Evolutionary conservation across 2,797 vertebrate genomes (phyloP).

Genomic region (Pygocentrus nattereri): DNA sequence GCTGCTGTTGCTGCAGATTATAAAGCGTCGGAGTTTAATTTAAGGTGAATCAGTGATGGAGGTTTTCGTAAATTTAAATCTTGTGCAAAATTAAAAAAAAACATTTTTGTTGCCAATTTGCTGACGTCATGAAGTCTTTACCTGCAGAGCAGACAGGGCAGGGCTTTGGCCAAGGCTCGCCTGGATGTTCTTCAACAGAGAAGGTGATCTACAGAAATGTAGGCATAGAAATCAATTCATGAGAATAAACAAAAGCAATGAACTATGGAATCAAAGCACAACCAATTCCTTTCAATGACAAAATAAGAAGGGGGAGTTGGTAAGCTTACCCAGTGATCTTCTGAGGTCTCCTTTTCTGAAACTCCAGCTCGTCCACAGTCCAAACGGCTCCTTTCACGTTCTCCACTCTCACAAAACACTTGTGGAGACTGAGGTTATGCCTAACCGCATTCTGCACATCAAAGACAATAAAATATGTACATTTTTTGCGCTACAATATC

Average conservation of each 20-base stretch:
- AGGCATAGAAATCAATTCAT: slow-evolving; percentile 48
- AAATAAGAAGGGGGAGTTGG: background rate
- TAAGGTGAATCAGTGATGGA: background rate
- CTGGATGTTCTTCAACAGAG: slow-evolving; percentile 59
- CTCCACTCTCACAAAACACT: slow-evolving; percentile 99
- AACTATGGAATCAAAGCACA: slow-evolving; percentile 63
- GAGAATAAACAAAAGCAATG: background rate
- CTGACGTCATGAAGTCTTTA: slow-evolving; percentile 12
- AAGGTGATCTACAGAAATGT: slow-evolving; percentile 51
- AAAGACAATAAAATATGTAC: background rate
- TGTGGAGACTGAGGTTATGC: slow-evolving; percentile 99
- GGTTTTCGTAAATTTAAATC: too few species aligned
- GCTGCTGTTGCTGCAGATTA: background rate
- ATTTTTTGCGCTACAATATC: background rate
- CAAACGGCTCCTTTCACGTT: slow-evolving; percentile 99
- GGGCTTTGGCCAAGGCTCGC: slow-evolving; percentile 53
- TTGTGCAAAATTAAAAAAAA: too few species aligned
- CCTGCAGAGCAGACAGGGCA: slow-evolving; percentile 79
- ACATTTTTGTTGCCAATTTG: too few species aligned
- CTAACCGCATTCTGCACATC: slow-evolving; percentile 93
- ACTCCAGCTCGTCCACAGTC: slow-evolving; percentile 99
- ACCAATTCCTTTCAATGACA: slow-evolving; percentile 75
- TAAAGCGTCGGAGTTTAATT: background rate
- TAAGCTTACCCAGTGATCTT: slow-evolving; percentile 91
- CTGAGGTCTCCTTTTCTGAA: slow-evolving; percentile 98